Evolutionary conservation across 2,888 invertebrate species (phyloP).

Genomic region (Exocentrus adspersus): DNA sequence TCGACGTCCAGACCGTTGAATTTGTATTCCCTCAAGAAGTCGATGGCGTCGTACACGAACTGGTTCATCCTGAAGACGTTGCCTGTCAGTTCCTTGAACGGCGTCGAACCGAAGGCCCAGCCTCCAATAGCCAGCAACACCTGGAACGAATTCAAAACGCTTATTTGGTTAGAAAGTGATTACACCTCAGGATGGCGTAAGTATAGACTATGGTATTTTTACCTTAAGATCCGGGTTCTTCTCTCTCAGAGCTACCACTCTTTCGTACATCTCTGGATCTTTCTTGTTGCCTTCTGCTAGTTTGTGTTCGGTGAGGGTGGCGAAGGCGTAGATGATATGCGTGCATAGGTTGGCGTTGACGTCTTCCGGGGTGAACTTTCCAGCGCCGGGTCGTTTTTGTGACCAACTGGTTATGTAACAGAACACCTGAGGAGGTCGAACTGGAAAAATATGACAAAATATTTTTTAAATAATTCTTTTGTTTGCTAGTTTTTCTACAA

Average conservation of each 20-base stretch:
- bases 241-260: constrained; percentile 85
- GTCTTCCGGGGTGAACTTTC: constrained; percentile 89
- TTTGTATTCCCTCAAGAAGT: constrained; percentile 89
- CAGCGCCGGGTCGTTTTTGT: constrained; percentile 87
- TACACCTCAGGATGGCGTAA: too few species aligned
- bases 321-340: constrained; percentile 95
- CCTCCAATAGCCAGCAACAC: constrained; percentile 90
- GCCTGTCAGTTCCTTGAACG: constrained; percentile 90
- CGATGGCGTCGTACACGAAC: constrained; percentile 94
- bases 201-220: too few species aligned
- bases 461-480: too few species aligned
- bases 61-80: constrained; percentile 95
- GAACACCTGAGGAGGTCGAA: constrained; percentile 85
- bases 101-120: constrained; percentile 96
- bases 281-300: constrained; percentile 82
- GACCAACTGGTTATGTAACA: constrained; percentile 99
- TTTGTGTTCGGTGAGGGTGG: constrained; percentile 86
- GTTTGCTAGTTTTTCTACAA: not conserved
- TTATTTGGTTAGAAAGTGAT: too few species aligned
- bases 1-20: constrained; percentile 94
- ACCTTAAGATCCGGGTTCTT: constrained; percentile 90
- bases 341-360: constrained; percentile 91
- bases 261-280: constrained; percentile 86
- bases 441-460: constrained; percentile 64
- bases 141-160: too few species aligned